These are phyloP conservation scores for Mercenaria mercenaria DNA, from an alignment of 1,140 invertebrate genomes.

Conservation along the genomic window DNA sequence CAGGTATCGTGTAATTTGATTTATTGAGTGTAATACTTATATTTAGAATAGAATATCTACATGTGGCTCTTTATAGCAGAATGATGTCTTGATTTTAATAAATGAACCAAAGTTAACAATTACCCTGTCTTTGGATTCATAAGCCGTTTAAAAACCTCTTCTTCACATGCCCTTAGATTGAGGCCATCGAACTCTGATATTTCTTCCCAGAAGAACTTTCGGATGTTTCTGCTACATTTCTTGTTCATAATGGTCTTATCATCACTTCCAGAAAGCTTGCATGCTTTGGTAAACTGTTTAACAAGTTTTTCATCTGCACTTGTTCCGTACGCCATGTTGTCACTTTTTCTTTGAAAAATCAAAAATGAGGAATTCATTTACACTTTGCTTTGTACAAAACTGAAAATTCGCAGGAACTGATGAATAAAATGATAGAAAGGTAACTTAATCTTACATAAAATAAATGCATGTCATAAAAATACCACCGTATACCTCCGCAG, in stretches of 20 bases:
- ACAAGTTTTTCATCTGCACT: slow-evolving; percentile 39
- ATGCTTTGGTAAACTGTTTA: slow-evolving; percentile 48
- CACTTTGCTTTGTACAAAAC: too few relatives aligned
- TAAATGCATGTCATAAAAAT: too few relatives aligned
- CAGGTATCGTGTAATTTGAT: not conserved
- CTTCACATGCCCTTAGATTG: slow-evolving; percentile 14
- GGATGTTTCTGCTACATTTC: slow-evolving; percentile 47
- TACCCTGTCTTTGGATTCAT: slow-evolving; percentile 43
- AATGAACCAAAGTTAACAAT: too few relatives aligned
- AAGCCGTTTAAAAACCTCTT: slow-evolving; percentile 19
- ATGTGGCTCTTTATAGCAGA: too few relatives aligned
- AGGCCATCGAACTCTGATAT: slow-evolving; percentile 12
- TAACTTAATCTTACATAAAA: too few relatives aligned
- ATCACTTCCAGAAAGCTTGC: slow-evolving; percentile 50
- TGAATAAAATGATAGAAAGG: too few relatives aligned
- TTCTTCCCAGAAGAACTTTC: slow-evolving; percentile 53
- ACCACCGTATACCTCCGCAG: too few relatives aligned
- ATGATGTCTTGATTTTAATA: too few relatives aligned
- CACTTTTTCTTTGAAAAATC: not conserved
- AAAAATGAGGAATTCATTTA: too few relatives aligned
- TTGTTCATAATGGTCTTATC: slow-evolving; percentile 39
- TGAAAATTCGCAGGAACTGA: too few relatives aligned
- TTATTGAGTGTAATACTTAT: not conserved
- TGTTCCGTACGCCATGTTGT: slow-evolving; percentile 11
- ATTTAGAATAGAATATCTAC: too few relatives aligned